Conservation (phyloP, 2,888 invertebrate genomes). For the Plebejus melissa region DNA sequence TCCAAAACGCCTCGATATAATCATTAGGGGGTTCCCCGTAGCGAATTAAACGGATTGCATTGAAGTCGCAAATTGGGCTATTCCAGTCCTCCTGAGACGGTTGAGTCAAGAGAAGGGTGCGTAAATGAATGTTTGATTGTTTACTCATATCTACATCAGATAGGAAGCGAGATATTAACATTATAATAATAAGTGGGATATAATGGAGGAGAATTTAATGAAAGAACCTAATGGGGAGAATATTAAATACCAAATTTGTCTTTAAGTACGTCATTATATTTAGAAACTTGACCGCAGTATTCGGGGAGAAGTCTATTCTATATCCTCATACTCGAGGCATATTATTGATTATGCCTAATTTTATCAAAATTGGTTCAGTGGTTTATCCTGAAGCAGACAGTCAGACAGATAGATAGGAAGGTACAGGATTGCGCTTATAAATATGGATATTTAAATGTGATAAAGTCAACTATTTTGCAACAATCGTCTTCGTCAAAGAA, state of each 20-base stretch:
- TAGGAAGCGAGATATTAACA: not conserved
- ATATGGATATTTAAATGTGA: no score
- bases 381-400: no score
- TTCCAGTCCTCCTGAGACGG: slow-evolving; percentile 67
- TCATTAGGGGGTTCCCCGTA: slow-evolving; percentile 69
- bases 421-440: no score
- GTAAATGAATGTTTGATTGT: slow-evolving; percentile 50
- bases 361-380: no score
- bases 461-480: not conserved
- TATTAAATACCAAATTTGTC: not conserved
- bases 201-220: slow-evolving; percentile 28
- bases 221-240: not conserved
- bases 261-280: not conserved
- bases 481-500: not conserved
- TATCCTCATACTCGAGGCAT: no score
- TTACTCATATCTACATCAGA: slow-evolving; percentile 50
- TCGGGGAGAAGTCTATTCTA: not conserved
- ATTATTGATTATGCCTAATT: no score
- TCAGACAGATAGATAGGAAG: no score
- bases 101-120: slow-evolving; percentile 48
- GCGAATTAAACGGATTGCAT: slow-evolving; percentile 76
- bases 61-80: slow-evolving; percentile 75
- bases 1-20: slow-evolving; percentile 71
- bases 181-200: slow-evolving; percentile 3
- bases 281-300: not conserved